These are phyloP conservation scores for Limnephilus lunatus DNA, from an alignment of 2,888 invertebrate species.

Conservation along the genomic window DNA sequence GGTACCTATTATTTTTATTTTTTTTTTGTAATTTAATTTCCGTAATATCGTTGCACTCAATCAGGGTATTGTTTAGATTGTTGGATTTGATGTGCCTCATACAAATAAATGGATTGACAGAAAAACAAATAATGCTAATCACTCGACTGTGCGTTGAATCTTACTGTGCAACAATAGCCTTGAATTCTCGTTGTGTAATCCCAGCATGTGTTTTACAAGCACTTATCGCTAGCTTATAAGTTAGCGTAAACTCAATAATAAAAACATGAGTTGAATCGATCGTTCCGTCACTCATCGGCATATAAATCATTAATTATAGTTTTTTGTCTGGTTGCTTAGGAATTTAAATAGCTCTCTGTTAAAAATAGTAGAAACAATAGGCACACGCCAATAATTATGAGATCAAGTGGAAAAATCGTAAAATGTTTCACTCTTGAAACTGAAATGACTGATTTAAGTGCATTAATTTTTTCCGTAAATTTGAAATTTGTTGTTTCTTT, in stretches of 20 bases:
- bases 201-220: neutral
- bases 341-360: neutral
- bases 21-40: neutral
- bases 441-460: neutral
- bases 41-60: neutral
- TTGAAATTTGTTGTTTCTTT: no score
- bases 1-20: no score
- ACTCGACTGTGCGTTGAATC: neutral
- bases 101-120: neutral
- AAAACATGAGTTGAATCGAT: neutral
- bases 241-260: neutral
- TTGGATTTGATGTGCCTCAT: neutral
- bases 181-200: conserved; percentile 4
- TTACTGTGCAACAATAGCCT: neutral
- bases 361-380: neutral
- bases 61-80: neutral
- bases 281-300: neutral
- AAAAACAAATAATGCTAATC: neutral
- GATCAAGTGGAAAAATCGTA: neutral
- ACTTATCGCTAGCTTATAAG: neutral
- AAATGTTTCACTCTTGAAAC: neutral
- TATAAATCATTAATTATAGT: conserved; percentile 20
- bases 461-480: no score
- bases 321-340: neutral
- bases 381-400: neutral